Base-by-base conservation (phyloP, 2,113 vertebrate genomes). In the Lagenorhynchus albirostris region DNA sequence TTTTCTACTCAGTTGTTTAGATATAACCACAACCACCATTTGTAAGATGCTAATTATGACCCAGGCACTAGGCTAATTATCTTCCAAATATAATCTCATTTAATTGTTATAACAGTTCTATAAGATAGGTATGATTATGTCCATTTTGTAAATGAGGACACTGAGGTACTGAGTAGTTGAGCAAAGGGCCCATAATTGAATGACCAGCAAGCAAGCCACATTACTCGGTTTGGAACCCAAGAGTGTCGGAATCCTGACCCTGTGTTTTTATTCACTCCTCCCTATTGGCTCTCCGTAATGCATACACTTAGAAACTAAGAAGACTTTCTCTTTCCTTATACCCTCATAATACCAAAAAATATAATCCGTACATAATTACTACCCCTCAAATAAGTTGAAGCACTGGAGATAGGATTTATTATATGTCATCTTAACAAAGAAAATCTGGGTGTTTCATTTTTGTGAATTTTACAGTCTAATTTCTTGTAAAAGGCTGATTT, bases 71-170 rank as follows among this genome's bases (percentile, higher is more conserved):
- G 41, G 62, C 60, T 85, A 96, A 44, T 58, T 86, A 25, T 87
- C 95, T 95, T 96, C 44, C 58, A 96, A 97, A 87, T 96, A 90
- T 83, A 89, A 93, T 83, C 82, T 85, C 58, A 91, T 70, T 96
- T 95, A 96, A 87, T 96, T 94, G 76, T 77, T 91, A 41, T 80
- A 83, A 33, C 44, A 90, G 82, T 76, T 38, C n/a, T 86, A 23
- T 82, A 70, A 94, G 80, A 71, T 60, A 81, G 44, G 60, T 86
- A 86, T 97, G 31, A 86, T 91, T 91, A 89, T 95, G 50, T 96
- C 92, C 60, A 67, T 94, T 90, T 85, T 63, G 23, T 79, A 84
- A 95, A 76, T 53, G 80, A 95, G 76, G 29, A 82, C 58, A 36
- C n/a, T 58, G 29, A 84, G 83, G 89, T 60, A 50, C 67, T 55